Base-by-base conservation (phyloP, 2,797 vertebrate genomes). In the Leuciscus waleckii region DNA sequence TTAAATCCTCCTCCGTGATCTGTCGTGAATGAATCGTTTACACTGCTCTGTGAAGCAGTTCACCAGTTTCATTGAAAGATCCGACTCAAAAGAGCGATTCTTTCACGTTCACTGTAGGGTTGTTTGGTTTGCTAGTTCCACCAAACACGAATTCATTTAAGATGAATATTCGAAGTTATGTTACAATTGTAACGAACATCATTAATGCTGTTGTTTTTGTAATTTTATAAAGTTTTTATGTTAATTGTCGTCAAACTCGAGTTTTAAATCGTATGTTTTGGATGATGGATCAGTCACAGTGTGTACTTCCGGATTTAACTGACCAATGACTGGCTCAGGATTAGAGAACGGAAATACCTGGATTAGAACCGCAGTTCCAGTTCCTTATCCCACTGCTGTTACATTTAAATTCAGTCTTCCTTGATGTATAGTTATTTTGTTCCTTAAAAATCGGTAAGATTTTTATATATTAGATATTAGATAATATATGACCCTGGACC, bases 261-360 rank as follows among this genome's bases (percentile, higher is more conserved):
- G 39, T 82, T 43, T 65, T 65, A 37, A 49, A 65, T 51, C 70
- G 70, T 70, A 83, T 75, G 21, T 37, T 75, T 83, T 75, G 11
- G 5, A 41, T 63, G 70, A 65, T 14, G 81, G 41, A 82, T 70
- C n/a, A 46, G 13, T 56, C 56, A 61, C 51, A 14, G 75, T 8
- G 51, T 49, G 14, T 37, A 75, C 70, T 51, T 83, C 70, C 58
- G 26, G 58, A 8, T 67, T 75, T 32, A 83, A 39, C 41, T 21
- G 58, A 39, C 58, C 58, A 83, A 67, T 83, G n/a, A 73, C 19
- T 23, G 56, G 2, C 2, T 16, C 19, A 3, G 39, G 26, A 73
- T 74, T 43, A 29, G 29, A 46, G 39, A 37, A 10, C 7, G n/a
- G 17, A 71, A 58, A 58, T 21, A 41, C 67, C 49, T 43, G n/a